A percentile compares a stretch with the other conserved stretches of the same genome.
These are phyloP conservation scores for Martes martes DNA, from an alignment of 2,113 vertebrate species.

Conservation along the genomic window DNA sequence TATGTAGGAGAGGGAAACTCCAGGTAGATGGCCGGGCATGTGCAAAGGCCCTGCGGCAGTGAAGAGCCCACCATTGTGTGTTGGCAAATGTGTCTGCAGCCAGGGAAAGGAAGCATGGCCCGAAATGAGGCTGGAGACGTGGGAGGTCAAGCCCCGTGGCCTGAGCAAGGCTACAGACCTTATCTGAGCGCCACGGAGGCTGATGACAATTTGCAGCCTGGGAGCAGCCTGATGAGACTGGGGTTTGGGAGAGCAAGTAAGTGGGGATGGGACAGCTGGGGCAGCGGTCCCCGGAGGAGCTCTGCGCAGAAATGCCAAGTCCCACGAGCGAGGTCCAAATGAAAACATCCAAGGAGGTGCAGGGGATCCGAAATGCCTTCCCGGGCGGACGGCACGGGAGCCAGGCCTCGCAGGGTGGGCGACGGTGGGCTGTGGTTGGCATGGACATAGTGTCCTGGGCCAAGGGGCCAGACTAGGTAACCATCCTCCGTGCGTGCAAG, in stretches of 20 bases:
- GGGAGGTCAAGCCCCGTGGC: no score
- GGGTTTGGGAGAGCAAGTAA: background rate
- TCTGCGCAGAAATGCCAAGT: background rate
- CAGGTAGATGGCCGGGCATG: background rate
- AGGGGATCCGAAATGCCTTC: background rate
- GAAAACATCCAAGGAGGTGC: background rate
- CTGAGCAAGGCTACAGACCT: background rate
- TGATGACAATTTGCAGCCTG: background rate
- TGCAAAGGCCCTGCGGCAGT: background rate
- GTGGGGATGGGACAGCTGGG: background rate
- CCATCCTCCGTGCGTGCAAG: rapidly evolving
- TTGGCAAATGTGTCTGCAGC: background rate
- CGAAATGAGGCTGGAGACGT: background rate
- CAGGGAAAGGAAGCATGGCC: no score
- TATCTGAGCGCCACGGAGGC: background rate
- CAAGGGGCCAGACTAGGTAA: background rate
- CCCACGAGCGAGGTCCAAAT: background rate
- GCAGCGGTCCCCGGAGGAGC: background rate
- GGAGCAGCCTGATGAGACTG: background rate
- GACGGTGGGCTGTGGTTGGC: background rate
- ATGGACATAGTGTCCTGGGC: background rate
- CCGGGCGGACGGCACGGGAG: background rate
- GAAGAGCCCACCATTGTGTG: background rate
- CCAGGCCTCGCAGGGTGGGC: no score
- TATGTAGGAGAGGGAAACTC: background rate